Base-by-base conservation (phyloP, 2,888 invertebrate species). In the Ecdyonurus torrentis region DNA sequence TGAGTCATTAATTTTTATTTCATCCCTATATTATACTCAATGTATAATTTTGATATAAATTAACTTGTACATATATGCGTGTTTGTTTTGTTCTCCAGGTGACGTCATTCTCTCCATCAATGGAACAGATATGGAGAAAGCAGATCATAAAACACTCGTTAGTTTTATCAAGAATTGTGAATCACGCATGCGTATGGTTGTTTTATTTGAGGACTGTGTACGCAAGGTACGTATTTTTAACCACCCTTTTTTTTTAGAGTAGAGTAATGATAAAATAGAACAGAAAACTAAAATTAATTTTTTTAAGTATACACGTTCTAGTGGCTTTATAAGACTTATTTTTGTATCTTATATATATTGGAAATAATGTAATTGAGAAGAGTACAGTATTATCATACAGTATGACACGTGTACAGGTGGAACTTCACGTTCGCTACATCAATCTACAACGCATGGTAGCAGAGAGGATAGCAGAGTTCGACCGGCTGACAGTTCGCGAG, bases 51-150 rank as follows among this genome's bases (percentile, higher is more conserved):
- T 37, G 37, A 10, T 37, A 37, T 37, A 37, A 10, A 37, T 37
- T 37, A 10, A 15, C 5, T 37, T 37, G 37, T 37, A 37, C 7
- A 37, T 37, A 10, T 37, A 37, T 37, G 37, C 15, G 5, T 37
- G 37, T 1, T 19, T 23, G 10, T 59, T 1, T n/a, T 2, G 19
- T 20, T 59, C 59, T 20, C 2, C 70, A 81, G 82, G 97, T 19
- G 97, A 97, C 74, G 95, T 97, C 55, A 96, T 97, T 70, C 78
- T 97, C 52, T 91, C 95, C 58, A 95, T 97, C 70, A 96, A 97
- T 75, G 96, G 96, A n/a, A 84, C 84, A 58, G 93, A 92, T 72
- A 92, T 97, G 83, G 95, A 95, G 73, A 86, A 89, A 69, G 89
- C 91, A n/a, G 92, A 94, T 72, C 97, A 97, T 75, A 86, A 90